Evolutionary conservation across 2,797 vertebrate species (phyloP), one percentile per base, ranked within the genome.

Genomic region (Melanotaenia nigrans): DNA sequence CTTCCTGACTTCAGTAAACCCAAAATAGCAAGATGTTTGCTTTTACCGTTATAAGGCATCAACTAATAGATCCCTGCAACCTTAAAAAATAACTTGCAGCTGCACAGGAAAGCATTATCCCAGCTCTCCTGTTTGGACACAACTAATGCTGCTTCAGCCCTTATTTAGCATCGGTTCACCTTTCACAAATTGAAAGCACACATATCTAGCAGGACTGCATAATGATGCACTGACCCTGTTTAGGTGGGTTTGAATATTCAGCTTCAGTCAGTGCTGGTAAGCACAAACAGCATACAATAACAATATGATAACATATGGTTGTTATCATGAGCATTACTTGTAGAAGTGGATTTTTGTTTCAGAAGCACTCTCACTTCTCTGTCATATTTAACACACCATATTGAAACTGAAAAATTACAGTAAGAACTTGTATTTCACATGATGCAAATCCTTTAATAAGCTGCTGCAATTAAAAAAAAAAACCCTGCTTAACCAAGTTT

Each of bases 21-120:
- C 38, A 65, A 74, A 70, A 67, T 11, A 45, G 47, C 80, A 73
- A 75, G 86, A 85, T 84, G 80, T 92, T 91, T 89, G 84, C 80
- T 85, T 88, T 87, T 65, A 78, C 67, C 76, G 59, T 56, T 47
- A 61, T 63, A 58, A 74, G 68, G 78, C 71, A 64, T 82, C 67
- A 76, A 82, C 54, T 57, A 81, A 84, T 83, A 77, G 35, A 79
- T 88, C 68, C 77, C 32, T 40, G 25, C 71, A 71, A 70, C 73
- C 62, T 71, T 63, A 40, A 53, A 40, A 68, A 72, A 66, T 65
- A 75, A 56, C 40, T 38, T 62, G 68, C 88, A 90, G 86, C 86
- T 86, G 87, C 77, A 89, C 75, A 83, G 84, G 84, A 85, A 89
- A 84, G 71, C 53, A 51, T 18, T 38, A 16, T 22, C 24, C n/a